Conservation (phyloP, 1,140 invertebrate species). For the Papilio dardanus region DNA sequence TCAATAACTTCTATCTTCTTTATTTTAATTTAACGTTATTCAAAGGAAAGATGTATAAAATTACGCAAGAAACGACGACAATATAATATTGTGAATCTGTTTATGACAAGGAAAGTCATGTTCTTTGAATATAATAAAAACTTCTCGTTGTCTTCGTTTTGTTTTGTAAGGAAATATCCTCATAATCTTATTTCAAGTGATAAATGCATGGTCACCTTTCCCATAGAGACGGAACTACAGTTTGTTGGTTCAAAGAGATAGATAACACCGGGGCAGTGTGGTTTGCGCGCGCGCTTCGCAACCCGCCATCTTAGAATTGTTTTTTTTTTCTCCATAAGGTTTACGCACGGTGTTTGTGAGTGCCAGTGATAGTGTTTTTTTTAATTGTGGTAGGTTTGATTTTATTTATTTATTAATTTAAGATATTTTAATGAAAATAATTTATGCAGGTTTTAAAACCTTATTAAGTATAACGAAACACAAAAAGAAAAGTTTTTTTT, state of each 20-base stretch:
- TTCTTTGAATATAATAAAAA: neutral
- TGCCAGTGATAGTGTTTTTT: neutral
- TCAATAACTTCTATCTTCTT: neutral
- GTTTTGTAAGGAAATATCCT: neutral
- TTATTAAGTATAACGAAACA: no score
- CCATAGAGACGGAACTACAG: constrained; percentile 6
- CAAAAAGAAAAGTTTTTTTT: no score
- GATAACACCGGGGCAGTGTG: constrained; percentile 1
- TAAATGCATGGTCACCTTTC: constrained; percentile 11
- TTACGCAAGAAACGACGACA: no score
- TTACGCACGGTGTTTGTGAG: neutral
- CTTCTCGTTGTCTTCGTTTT: neutral
- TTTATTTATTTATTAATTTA: neutral
- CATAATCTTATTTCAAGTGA: neutral
- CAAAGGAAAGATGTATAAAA: neutral
- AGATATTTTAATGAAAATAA: neutral
- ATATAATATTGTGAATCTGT: neutral
- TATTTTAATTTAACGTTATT: neutral
- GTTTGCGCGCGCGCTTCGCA: constrained; percentile 5
- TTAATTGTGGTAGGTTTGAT: neutral
- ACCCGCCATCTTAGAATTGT: neutral
- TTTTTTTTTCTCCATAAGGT: neutral
- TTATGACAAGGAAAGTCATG: no score
- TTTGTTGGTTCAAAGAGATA: neutral
- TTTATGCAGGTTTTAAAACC: no score